Conservation (phyloP, 2,113 vertebrate species). For the Globicephala melas region DNA sequence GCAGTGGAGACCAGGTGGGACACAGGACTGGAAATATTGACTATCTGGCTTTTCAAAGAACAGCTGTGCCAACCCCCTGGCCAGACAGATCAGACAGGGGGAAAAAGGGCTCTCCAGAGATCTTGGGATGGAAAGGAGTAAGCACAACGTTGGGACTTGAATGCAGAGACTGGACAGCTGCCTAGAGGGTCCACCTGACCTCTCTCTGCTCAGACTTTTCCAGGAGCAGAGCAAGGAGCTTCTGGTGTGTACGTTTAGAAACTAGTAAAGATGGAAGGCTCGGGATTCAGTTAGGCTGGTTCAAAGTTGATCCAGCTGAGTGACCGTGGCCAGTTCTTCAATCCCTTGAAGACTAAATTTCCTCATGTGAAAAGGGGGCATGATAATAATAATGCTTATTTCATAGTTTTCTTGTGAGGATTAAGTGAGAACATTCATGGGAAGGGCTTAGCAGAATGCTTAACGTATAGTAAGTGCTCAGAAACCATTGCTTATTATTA, state of each 20-base stretch:
- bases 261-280: neutral
- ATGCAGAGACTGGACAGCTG: neutral
- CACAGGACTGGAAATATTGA: neutral
- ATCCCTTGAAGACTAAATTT: neutral
- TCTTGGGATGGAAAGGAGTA: too few relatives aligned
- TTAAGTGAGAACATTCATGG: neutral
- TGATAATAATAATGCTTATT: neutral
- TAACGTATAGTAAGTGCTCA: neutral
- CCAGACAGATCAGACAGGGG: neutral
- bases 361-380: neutral
- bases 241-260: neutral
- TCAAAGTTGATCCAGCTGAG: neutral
- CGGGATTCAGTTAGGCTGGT: neutral
- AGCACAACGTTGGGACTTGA: neutral
- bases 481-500: neutral
- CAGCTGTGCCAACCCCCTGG: neutral
- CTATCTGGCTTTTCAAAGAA: neutral
- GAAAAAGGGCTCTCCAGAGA: neutral
- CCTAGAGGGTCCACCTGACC: neutral
- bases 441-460: neutral
- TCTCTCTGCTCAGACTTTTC: neutral
- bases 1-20: neutral
- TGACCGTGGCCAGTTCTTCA: neutral
- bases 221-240: neutral
- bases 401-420: neutral